A percentile compares a stretch with the other conserved stretches of the same genome.
Evolutionary conservation across 2,888 invertebrate genomes (phyloP).

Genomic region (Lordiphosa fenestrarum): DNA sequence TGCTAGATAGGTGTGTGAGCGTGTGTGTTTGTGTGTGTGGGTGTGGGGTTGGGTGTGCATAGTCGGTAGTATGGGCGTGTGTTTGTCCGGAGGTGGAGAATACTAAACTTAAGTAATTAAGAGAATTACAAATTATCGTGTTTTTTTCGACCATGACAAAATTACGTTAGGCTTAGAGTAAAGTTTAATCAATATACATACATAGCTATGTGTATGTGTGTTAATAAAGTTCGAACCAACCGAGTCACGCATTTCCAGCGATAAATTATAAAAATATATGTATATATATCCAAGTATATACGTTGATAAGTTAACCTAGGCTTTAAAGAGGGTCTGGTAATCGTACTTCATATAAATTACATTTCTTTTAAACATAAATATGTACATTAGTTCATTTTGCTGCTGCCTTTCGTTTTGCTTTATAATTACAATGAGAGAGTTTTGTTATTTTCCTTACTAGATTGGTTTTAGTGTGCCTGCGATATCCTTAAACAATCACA

Average conservation of each 20-base stretch:
- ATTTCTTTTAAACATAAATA: constrained; percentile 60
- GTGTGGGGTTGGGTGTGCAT: constrained; percentile 23
- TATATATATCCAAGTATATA: neutral
- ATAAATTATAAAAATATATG: constrained; percentile 66
- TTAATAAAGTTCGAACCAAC: constrained; percentile 51
- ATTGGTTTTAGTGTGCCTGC: constrained; percentile 35
- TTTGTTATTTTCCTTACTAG: constrained; percentile 17
- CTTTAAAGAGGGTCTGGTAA: constrained; percentile 28
- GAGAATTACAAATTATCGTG: constrained; percentile 28
- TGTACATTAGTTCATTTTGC: constrained; percentile 42
- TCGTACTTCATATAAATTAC: constrained; percentile 50
- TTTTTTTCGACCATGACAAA: constrained; percentile 29
- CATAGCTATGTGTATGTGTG: constrained; percentile 35
- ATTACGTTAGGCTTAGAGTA: constrained; percentile 55
- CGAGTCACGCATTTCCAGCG: constrained; percentile 47
- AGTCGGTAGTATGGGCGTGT: constrained; percentile 29
- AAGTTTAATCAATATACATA: constrained; percentile 40
- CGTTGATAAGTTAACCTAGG: constrained; percentile 53
- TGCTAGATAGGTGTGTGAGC: constrained; percentile 44
- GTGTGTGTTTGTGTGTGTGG: constrained; percentile 19
- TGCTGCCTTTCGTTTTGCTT: constrained; percentile 39
- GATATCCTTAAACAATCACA: constrained; percentile 49
- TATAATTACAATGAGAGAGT: constrained; percentile 45
- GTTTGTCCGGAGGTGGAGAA: constrained; percentile 36
- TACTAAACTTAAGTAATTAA: constrained; percentile 56